A percentile compares a stretch with the other conserved stretches of the same genome.
Conservation (phyloP, 2,113 vertebrate genomes). For the Gracilinanus agilis region DNA sequence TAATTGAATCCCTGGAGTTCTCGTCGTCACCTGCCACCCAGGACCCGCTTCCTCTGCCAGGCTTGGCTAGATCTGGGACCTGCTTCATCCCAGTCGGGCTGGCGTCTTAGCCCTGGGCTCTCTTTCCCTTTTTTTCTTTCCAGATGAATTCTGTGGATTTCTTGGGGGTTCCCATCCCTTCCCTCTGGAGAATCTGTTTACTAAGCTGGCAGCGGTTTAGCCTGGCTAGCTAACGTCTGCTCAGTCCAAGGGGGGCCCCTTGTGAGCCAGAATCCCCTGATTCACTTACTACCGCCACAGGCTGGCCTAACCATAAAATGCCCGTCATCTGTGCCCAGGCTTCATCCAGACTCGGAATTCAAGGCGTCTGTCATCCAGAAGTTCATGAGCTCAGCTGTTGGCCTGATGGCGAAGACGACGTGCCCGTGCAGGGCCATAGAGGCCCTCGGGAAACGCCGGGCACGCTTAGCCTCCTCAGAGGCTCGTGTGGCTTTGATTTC, state of each 20-base stretch:
- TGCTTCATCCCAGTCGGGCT: constrained; percentile 49
- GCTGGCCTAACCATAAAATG: background rate
- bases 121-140: constrained; percentile 18
- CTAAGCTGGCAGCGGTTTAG: constrained; percentile 17
- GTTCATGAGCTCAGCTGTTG: background rate
- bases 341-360: background rate
- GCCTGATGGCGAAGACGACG: background rate
- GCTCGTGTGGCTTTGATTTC: no score
- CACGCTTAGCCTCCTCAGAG: no score
- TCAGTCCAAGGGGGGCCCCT: background rate
- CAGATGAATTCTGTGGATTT: constrained; percentile 21
- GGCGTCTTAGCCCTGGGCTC: constrained; percentile 58
- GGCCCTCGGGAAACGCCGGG: no score
- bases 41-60: constrained; percentile 60
- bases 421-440: background rate
- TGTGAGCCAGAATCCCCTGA: background rate
- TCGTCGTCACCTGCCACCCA: constrained; percentile 60
- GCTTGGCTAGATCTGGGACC: constrained; percentile 41
- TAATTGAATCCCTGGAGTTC: constrained; percentile 68
- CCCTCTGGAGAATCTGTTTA: constrained; percentile 44
- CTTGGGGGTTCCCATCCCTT: constrained; percentile 47
- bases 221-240: constrained; percentile 42
- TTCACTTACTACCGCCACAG: constrained; percentile 35
- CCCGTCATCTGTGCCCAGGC: constrained; percentile 9
- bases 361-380: background rate